A percentile compares a stretch with the other conserved stretches of the same genome.
Conservation (phyloP, 1,140 invertebrate species). For the Zaprionus ornatus region DNA sequence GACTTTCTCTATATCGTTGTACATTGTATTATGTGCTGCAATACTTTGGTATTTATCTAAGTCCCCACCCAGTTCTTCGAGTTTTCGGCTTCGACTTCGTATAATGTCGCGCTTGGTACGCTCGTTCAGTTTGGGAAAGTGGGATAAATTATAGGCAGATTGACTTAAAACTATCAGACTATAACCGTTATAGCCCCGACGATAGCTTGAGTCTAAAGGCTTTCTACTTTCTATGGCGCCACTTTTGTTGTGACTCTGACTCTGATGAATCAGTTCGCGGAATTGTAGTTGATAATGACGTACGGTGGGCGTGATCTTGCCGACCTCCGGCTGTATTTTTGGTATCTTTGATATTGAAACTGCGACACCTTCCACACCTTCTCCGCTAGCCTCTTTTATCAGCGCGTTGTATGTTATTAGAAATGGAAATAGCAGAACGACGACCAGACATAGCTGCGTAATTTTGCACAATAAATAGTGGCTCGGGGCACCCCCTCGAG, state of each 20-base stretch:
- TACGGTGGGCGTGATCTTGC: neutral
- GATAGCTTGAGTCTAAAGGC: neutral
- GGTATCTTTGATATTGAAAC: conserved; percentile 13
- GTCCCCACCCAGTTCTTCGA: neutral
- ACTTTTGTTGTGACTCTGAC: neutral
- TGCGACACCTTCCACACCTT: conserved; percentile 22
- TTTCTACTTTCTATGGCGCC: conserved; percentile 1
- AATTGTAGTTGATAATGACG: neutral
- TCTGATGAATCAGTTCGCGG: neutral
- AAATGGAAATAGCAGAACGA: conserved; percentile 52
- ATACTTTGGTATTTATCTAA: neutral
- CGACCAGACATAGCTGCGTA: conserved; percentile 51
- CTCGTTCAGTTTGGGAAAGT: neutral
- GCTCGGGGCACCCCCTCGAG: neutral
- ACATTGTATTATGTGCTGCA: neutral
- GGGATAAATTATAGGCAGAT: conserved; percentile 3
- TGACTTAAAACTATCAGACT: conserved; percentile 71
- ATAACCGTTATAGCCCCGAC: conserved; percentile 30
- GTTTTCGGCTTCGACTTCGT: neutral
- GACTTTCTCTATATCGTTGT: conserved; percentile 33
- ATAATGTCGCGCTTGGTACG: conserved; percentile 22
- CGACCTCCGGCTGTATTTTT: neutral
- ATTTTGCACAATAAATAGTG: conserved; percentile 38
- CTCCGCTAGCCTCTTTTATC: conserved; percentile 30
- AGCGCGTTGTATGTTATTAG: conserved; percentile 30